Evolutionary conservation across 2,888 invertebrate genomes (phyloP).

Genomic region (Hirtodrosophila histrioides): DNA sequence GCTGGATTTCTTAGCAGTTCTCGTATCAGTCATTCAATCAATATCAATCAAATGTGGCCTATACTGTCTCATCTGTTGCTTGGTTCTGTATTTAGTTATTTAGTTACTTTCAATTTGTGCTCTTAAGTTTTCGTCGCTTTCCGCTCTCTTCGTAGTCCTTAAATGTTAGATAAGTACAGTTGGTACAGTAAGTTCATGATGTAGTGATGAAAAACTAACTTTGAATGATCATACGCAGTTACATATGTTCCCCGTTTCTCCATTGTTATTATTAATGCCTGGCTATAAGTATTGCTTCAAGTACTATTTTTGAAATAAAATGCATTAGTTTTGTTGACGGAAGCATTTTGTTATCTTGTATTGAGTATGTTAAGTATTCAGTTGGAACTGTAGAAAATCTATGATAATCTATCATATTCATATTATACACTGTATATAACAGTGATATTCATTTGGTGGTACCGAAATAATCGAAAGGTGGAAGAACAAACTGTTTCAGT

Average conservation of each 20-base stretch:
- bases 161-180: constrained; percentile 5
- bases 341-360: constrained; percentile 42
- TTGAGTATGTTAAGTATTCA: constrained; percentile 16
- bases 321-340: constrained; percentile 45
- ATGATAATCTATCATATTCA: constrained; percentile 52
- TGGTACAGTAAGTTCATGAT: background rate
- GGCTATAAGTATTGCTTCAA: background rate
- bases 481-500: constrained; percentile 66
- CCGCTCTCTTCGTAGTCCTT: background rate
- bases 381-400: constrained; percentile 63
- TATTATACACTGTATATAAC: constrained; percentile 10
- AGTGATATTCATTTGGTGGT: constrained; percentile 64
- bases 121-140: background rate
- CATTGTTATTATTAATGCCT: background rate
- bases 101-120: background rate
- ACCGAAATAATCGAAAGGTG: constrained; percentile 71
- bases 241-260: constrained; percentile 22
- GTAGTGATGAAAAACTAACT: background rate
- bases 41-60: too few relatives aligned
- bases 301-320: background rate
- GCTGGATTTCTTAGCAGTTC: too few relatives aligned
- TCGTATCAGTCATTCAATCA: too few relatives aligned
- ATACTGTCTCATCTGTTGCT: constrained; percentile 12
- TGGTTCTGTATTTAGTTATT: constrained; percentile 3
- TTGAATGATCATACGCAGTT: constrained; percentile 13